Evolutionary conservation across 2,888 invertebrate species (phyloP), one percentile per base, ranked within the genome.

Genomic region (Agrilus cyanescens): DNA sequence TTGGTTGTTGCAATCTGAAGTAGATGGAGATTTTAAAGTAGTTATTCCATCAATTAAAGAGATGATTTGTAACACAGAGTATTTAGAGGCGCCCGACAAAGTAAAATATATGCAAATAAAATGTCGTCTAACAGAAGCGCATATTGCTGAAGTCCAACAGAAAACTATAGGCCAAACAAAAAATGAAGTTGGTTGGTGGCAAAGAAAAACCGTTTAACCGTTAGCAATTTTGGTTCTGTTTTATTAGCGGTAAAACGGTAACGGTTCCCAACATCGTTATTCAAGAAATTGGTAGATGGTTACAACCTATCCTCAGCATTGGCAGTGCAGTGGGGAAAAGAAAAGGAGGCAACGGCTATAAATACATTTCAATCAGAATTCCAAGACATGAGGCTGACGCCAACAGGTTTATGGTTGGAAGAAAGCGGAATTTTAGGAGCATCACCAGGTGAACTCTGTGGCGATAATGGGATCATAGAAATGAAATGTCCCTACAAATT

Each of bases 401-500:
- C 20, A 7, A 41, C 39, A 25, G 46, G 47, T 13, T 43, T 46
- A 4, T 47, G 41, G 41, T 25, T 49, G 4, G 16, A 47, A 37
- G 7, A 14, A 31, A 41, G 39, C 41, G 45, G 48, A 4, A 46
- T 38, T 38, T 41, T 48, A 15, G 46, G 41, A 33, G 46, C 48
- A 32, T 43, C 38, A 30, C 48, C 46, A 10, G 47, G 47, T 44
- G 47, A 46, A 10, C 32, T 46, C 4, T 32, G 47, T 12, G 40
- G 38, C 10, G 38, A 44, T 4, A 36, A 49, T 35, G 36, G 16
- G 12, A 15, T 47, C 10, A 37, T 49, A 8, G 49, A 49, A 45
- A 36, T 47, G 12, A 49, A 49, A 30, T 47, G 49, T 32, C 47
- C 48, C 5, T 50, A 44, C 42, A 41, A 35, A 38, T 47, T 43